phyloP scores from a whole-genome alignment of 2,888 invertebrate species.

The Alentia gelatinosa region DNA sequence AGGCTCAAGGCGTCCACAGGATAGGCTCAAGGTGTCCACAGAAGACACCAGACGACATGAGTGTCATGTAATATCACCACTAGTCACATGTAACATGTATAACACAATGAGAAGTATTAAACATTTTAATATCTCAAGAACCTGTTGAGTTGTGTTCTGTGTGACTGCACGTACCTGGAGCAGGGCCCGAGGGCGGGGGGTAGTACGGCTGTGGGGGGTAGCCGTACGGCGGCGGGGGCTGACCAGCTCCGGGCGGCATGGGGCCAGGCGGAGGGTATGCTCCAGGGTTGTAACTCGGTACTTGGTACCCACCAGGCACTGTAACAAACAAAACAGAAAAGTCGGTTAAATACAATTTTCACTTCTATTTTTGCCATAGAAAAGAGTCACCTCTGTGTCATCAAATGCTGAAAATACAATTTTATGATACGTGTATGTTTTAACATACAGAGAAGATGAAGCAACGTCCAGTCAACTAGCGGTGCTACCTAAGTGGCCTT shows the following conservation, averaged over 20 bases:
- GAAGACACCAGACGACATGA: neutral
- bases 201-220: slow-evolving; percentile 25
- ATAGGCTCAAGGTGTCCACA: neutral
- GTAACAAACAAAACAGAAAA: too few species aligned
- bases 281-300: slow-evolving; percentile 26
- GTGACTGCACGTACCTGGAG: neutral
- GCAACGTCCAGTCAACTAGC: too few species aligned
- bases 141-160: neutral
- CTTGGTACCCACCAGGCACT: slow-evolving; percentile 7
- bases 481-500: too few species aligned
- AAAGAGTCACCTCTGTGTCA: too few species aligned
- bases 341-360: too few species aligned
- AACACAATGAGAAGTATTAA: neutral
- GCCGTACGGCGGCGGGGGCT: slow-evolving; percentile 30
- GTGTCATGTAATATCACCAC: neutral
- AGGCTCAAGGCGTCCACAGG: neutral
- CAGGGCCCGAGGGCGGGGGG: slow-evolving; percentile 25
- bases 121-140: neutral
- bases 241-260: neutral
- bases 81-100: neutral
- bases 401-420: too few species aligned
- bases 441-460: too few species aligned
- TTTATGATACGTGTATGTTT: too few species aligned
- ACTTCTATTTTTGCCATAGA: too few species aligned
- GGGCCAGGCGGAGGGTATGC: neutral